Percentiles rank a stretch among this genome's conserved stretches.
phyloP scores from a whole-genome alignment of 2,888 invertebrate species.

The Chirona hameri region DNA sequence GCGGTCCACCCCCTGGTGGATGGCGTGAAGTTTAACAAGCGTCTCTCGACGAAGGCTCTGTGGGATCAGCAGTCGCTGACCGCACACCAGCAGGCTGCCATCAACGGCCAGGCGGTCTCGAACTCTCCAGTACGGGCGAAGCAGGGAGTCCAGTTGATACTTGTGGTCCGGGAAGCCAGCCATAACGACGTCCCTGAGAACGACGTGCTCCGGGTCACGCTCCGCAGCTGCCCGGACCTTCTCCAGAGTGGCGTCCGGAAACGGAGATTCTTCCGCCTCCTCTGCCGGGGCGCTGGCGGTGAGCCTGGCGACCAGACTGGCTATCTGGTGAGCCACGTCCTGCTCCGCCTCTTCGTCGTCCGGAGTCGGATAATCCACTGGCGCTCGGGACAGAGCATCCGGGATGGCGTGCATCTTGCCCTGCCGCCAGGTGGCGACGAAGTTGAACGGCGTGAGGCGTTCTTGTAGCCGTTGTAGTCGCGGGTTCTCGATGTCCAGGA shows the following conservation, averaged over 20 bases:
- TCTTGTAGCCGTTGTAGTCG: slow-evolving; percentile 31
- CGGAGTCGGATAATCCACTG: neutral
- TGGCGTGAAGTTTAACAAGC: neutral
- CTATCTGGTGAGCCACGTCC: neutral
- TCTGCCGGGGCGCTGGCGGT: neutral
- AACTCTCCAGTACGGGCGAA: slow-evolving; percentile 28
- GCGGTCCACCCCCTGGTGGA: neutral
- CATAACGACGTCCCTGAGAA: neutral
- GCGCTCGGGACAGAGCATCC: slow-evolving; percentile 33
- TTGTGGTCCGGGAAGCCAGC: slow-evolving; percentile 29
- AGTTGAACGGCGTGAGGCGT: slow-evolving; percentile 29
- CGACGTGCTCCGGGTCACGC: neutral
- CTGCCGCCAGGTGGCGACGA: slow-evolving; percentile 27
- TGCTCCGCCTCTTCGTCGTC: neutral
- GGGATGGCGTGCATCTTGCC: slow-evolving; percentile 31
- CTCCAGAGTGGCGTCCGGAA: slow-evolving; percentile 2
- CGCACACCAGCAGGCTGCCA: slow-evolving; percentile 25
- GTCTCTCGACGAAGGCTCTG: slow-evolving; percentile 1
- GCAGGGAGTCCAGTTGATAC: neutral
- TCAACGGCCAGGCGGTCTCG: slow-evolving; percentile 1
- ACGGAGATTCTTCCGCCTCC: neutral
- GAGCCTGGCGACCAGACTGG: neutral
- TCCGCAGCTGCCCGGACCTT: slow-evolving; percentile 28
- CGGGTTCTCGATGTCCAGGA: slow-evolving; percentile 33
- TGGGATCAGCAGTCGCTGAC: neutral